Conservation (phyloP, 2,113 vertebrate species). For the Catharus minimus region DNA sequence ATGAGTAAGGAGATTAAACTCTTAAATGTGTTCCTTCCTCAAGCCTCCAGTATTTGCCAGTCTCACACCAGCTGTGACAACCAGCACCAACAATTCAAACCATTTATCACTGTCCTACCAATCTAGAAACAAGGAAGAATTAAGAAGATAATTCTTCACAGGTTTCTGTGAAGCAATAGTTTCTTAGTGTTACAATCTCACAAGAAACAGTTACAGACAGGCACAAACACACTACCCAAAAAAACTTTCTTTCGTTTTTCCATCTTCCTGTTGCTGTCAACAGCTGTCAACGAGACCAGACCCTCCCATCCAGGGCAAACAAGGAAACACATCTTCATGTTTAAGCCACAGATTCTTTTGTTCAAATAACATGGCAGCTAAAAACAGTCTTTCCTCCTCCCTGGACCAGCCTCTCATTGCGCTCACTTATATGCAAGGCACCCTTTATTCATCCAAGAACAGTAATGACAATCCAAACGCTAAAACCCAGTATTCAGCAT, state of each 20-base stretch:
- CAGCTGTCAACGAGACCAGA: background rate
- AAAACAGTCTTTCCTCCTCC: slow-evolving; percentile 38
- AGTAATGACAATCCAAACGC: background rate
- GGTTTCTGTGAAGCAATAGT: background rate
- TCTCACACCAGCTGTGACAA: slow-evolving; percentile 24
- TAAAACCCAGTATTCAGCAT: background rate
- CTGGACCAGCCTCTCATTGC: slow-evolving; percentile 13
- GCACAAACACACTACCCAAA: background rate
- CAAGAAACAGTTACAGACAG: background rate
- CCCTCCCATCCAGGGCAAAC: background rate
- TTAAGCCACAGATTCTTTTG: slow-evolving; percentile 1
- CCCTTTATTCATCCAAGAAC: background rate
- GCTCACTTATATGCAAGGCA: background rate
- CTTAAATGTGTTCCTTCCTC: background rate
- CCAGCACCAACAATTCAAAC: background rate
- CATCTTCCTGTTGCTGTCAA: slow-evolving; percentile 27
- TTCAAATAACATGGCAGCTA: slow-evolving; percentile 34
- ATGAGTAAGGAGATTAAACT: slow-evolving; percentile 33
- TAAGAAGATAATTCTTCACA: background rate
- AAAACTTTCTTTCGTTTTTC: slow-evolving; percentile 11
- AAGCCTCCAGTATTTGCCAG: background rate
- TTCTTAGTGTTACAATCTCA: background rate
- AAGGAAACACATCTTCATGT: slow-evolving; percentile 21
- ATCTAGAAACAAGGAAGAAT: background rate
- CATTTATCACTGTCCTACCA: background rate